A percentile compares a stretch with the other conserved stretches of the same genome.
phyloP scores from a whole-genome alignment of 1,140 invertebrate genomes.

The Drosophila sucinea region DNA sequence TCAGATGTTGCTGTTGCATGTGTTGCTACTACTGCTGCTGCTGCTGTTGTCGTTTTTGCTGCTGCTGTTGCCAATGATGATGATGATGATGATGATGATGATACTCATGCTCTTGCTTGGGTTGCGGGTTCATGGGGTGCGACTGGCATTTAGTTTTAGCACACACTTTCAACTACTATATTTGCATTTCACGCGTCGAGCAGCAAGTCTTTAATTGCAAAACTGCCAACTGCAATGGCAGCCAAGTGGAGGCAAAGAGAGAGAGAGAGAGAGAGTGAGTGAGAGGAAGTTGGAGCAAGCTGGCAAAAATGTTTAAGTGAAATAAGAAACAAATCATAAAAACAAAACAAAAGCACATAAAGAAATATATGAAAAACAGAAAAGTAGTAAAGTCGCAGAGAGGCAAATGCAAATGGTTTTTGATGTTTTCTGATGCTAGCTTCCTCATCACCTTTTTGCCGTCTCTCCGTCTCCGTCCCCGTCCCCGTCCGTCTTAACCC shows the following conservation, averaged over 20 bases:
- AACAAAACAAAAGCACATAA: conserved; percentile 32
- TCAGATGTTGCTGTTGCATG: conserved; percentile 20
- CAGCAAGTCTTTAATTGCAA: conserved; percentile 44
- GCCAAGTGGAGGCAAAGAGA: conserved; percentile 31
- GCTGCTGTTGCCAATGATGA: not conserved
- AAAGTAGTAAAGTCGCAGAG: not conserved
- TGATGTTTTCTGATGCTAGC: conserved; percentile 12
- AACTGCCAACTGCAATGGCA: conserved; percentile 31
- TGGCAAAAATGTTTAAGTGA: conserved; percentile 2
- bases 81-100: conserved; percentile 4
- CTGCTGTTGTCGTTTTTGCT: conserved; percentile 17
- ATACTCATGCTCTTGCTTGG: not conserved
- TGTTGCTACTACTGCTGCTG: conserved; percentile 2
- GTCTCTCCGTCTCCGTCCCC: too few species aligned
- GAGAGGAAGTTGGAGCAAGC: not conserved
- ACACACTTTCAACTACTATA: conserved; percentile 24
- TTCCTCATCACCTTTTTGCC: not conserved
- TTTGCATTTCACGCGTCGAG: conserved; percentile 12
- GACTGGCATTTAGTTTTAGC: conserved; percentile 40
- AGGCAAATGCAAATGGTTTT: conserved; percentile 29
- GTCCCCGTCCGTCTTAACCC: too few species aligned
- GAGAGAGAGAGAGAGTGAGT: conserved; percentile 28
- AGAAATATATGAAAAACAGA: conserved; percentile 3
- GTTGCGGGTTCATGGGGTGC: not conserved
- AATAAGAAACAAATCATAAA: conserved; percentile 10